Base-by-base conservation (phyloP, 2,888 invertebrate genomes). In the Himalopsyche japonica region DNA sequence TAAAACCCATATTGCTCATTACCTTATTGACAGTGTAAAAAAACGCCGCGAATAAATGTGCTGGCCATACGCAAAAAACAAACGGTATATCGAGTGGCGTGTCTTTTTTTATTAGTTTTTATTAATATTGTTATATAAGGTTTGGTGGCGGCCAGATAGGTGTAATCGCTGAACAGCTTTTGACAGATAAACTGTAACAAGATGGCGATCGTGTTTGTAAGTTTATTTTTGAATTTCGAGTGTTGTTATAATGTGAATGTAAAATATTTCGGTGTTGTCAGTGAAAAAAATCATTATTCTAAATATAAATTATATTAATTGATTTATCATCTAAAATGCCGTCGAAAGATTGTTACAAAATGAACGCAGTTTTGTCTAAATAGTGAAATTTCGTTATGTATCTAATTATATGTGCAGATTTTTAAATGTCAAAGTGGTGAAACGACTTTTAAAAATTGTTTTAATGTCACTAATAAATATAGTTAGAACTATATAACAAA, bases 201-300 rank as follows among this genome's bases (percentile, higher is more conserved):
- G 57, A 80, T 80, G 80, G 32, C 80, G 80, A 27, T 57, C 80
- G 80, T 64, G 80, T 32, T 80, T 57, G 80, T 80, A 80, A 80
- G 80, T 80, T 64, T 57, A 24, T 49, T 80, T 80, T 80, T 80
- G 34, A 80, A 80, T 57, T 80, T 80, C 57, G 34, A 57, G 80
- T 80, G 80, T 49, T 80, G 64, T 57, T 57, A 20, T 57, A 20
- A 5, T n/a, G 57, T 57, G 57, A n/a, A 15, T 43, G 0, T 43
- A 43, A 43, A 15, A 15, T 57, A 5, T 57, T 20, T 20, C 4
- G 0, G 57, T 57, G 57, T 57, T 57, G 24, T 20, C 20, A 57
- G 57, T 57, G 57, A 57, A 57, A 57, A 57, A 57, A 57, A 37
- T 37, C 37, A 37, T 10, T 37, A 10, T 43, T 43, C 15, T 43